A percentile compares a stretch with the other conserved stretches of the same genome.
These are phyloP conservation scores for Bellardia pandia DNA, from an alignment of 2,888 invertebrate species.

Conservation along the genomic window DNA sequence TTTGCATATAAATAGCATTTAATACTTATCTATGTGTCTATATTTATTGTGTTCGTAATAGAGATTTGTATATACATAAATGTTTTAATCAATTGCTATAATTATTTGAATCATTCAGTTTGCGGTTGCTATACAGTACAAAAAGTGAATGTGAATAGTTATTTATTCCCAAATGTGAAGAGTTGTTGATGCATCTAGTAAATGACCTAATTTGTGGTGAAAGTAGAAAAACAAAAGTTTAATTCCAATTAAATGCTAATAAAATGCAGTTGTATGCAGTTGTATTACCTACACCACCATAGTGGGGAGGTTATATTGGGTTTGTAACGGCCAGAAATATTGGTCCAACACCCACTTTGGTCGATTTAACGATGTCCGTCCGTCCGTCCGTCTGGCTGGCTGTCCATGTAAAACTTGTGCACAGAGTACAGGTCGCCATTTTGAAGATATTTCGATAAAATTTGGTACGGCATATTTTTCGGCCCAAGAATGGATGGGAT, in stretches of 20 bases:
- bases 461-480: too few species aligned
- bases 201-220: conserved; percentile 40
- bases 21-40: background rate
- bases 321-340: too few species aligned
- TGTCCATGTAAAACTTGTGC: too few species aligned
- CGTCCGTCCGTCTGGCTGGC: too few species aligned
- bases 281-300: too few species aligned
- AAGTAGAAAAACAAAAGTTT: conserved; percentile 4
- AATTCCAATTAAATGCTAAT: conserved; percentile 20
- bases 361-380: too few species aligned
- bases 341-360: too few species aligned
- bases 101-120: conserved; percentile 14
- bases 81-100: conserved; percentile 10
- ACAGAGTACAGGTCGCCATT: too few species aligned
- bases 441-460: too few species aligned
- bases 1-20: background rate
- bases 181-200: conserved; percentile 13
- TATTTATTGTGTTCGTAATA: too few species aligned
- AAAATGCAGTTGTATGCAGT: background rate
- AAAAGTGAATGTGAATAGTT: background rate
- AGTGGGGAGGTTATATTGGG: too few species aligned
- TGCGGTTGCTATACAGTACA: background rate
- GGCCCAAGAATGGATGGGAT: too few species aligned
- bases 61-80: background rate
- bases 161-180: background rate